These are phyloP conservation scores for Gandaritis pyraliata DNA, from an alignment of 2,888 invertebrate species.

Conservation along the genomic window DNA sequence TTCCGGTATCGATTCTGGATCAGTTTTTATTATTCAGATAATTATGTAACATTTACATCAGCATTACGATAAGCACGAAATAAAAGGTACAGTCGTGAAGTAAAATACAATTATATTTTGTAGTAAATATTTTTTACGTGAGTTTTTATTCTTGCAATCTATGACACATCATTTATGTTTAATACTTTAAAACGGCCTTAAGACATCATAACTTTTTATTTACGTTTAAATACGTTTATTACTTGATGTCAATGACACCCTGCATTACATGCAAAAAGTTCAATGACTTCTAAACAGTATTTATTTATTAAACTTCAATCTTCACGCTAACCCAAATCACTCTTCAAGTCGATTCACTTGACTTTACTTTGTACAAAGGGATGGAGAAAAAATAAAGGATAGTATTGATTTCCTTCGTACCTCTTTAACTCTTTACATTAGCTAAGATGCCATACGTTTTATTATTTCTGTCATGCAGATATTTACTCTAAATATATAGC, in stretches of 20 bases:
- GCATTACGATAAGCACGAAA: too few relatives aligned
- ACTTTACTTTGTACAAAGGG: slow-evolving; percentile 27
- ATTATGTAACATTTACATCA: too few relatives aligned
- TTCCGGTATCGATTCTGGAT: slow-evolving; percentile 7
- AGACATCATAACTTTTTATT: neutral
- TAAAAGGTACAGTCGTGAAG: too few relatives aligned
- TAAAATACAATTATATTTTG: too few relatives aligned
- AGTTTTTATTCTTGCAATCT: too few relatives aligned
- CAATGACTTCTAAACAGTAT: slow-evolving; percentile 8
- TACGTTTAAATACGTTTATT: too few relatives aligned
- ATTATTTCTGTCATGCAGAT: slow-evolving; percentile 11
- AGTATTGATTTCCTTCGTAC: slow-evolving; percentile 27
- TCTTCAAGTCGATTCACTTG: slow-evolving; percentile 32
- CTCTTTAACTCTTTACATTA: slow-evolving; percentile 19
- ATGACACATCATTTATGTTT: too few relatives aligned
- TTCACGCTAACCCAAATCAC: slow-evolving; percentile 14
- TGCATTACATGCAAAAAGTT: slow-evolving; percentile 25
- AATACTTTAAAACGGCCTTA: neutral
- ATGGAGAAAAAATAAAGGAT: slow-evolving; percentile 20
- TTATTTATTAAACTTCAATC: slow-evolving; percentile 17
- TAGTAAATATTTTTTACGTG: too few relatives aligned
- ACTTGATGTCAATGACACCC: slow-evolving; percentile 11
- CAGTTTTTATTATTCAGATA: too few relatives aligned
- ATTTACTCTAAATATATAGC: too few relatives aligned
- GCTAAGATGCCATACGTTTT: slow-evolving; percentile 4